These are phyloP conservation scores for Trogon surrucura DNA, from an alignment of 2,113 vertebrate genomes.

Conservation along the genomic window DNA sequence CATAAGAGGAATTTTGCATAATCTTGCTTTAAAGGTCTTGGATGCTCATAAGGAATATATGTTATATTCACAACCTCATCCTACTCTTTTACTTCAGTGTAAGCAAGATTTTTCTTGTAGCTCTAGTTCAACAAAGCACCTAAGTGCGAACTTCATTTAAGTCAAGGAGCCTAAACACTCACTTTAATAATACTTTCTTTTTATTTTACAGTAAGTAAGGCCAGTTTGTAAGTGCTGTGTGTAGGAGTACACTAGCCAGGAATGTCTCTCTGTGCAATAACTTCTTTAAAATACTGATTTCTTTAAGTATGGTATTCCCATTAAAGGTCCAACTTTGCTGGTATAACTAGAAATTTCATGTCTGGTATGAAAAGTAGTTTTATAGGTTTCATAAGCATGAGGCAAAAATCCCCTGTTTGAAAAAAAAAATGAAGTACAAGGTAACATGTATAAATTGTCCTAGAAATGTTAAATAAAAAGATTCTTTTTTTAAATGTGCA, in stretches of 20 bases:
- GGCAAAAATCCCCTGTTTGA: not conserved
- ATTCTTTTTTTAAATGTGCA: not conserved
- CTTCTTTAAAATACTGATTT: not conserved
- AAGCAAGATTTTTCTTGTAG: not conserved
- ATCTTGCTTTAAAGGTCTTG: not conserved
- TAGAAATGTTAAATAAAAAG: conserved; percentile 48
- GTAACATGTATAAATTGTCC: conserved; percentile 39
- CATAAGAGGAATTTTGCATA: not conserved
- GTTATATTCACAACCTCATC: not conserved
- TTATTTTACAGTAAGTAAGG: not conserved
- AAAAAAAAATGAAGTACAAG: conserved; percentile 36
- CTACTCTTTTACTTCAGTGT: not conserved
- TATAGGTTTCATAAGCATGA: not conserved
- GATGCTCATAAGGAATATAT: not conserved
- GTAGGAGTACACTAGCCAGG: not conserved
- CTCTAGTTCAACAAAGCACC: not conserved
- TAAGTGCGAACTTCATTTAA: not conserved
- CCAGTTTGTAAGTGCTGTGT: not conserved
- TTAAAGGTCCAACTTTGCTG: not conserved
- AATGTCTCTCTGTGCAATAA: not conserved
- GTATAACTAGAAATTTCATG: conserved; percentile 8
- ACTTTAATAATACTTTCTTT: not conserved
- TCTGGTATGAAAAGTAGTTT: not conserved
- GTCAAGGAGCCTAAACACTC: not conserved
- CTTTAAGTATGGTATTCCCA: not conserved